Conservation (phyloP, 2,797 vertebrate species). For the Oceanodroma leucorhoa region DNA sequence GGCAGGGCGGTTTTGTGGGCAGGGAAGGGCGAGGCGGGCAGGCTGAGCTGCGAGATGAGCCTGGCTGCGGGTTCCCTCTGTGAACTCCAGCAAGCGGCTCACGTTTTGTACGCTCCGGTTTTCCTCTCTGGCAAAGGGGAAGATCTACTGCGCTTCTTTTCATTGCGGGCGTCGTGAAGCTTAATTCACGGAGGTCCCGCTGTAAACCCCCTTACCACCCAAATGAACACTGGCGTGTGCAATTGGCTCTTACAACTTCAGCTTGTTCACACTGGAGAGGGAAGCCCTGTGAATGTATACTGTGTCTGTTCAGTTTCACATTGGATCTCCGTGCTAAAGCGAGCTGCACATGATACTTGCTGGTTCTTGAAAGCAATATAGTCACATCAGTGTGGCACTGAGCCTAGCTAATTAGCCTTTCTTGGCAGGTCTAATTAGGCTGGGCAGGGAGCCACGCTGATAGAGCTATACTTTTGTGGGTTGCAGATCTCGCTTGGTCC, state of each 20-base stretch:
- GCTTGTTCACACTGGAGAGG: background rate
- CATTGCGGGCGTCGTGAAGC: rapidly evolving
- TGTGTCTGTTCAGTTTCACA: background rate
- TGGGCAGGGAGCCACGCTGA: conserved; percentile 50
- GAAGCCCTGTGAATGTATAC: background rate
- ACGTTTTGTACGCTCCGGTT: rapidly evolving
- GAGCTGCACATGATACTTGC: background rate
- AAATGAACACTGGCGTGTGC: background rate
- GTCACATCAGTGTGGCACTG: conserved; percentile 44
- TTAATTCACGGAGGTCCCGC: rapidly evolving
- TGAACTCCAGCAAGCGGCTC: background rate
- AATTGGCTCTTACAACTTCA: background rate
- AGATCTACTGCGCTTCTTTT: background rate
- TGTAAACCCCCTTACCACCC: background rate
- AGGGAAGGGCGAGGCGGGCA: background rate
- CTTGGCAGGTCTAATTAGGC: conserved; percentile 51
- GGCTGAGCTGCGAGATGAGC: background rate
- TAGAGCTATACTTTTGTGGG: background rate
- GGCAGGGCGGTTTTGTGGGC: conserved; percentile 1
- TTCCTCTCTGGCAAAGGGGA: background rate
- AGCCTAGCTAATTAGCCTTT: conserved; percentile 60
- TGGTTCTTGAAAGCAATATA: conserved; percentile 15
- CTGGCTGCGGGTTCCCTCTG: rapidly evolving
- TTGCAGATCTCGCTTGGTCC: background rate
- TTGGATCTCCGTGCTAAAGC: background rate